Conservation (phyloP, 2,113 vertebrate genomes). For the Campylorhamphus procurvoides region DNA sequence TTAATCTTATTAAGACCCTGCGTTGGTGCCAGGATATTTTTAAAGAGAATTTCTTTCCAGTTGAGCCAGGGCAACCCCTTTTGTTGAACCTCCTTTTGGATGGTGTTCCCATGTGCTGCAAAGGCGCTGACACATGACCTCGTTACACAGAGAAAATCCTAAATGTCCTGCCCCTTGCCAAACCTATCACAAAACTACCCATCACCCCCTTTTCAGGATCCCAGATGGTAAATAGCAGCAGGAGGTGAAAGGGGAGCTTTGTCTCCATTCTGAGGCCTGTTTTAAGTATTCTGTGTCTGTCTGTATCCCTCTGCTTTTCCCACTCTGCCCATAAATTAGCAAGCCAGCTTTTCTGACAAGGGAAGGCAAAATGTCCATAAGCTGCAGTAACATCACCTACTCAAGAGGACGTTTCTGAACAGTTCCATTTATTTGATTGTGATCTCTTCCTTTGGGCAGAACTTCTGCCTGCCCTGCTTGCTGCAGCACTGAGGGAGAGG, state of each 20-base stretch:
- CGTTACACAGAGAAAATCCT: conserved; percentile 71
- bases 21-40: background rate
- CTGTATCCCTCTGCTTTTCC: conserved; percentile 69
- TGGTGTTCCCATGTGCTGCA: conserved; percentile 77
- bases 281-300: conserved; percentile 73
- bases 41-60: conserved; percentile 66
- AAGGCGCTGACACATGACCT: conserved; percentile 82
- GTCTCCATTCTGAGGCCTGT: conserved; percentile 68
- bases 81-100: conserved; percentile 70
- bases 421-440: background rate
- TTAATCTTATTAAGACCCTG: background rate
- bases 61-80: conserved; percentile 73
- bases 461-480: background rate
- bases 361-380: conserved; percentile 58
- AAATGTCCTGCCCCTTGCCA: conserved; percentile 72
- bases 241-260: conserved; percentile 71
- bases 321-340: conserved; percentile 73
- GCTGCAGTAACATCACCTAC: conserved; percentile 45
- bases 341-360: conserved; percentile 66
- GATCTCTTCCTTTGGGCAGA: background rate
- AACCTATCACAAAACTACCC: conserved; percentile 67
- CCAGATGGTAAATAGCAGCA: conserved; percentile 78
- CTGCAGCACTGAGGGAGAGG: background rate
- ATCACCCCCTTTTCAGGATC: conserved; percentile 73
- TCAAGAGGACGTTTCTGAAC: background rate